A percentile compares a stretch with the other conserved stretches of the same genome.
phyloP scores from a whole-genome alignment of 1,140 invertebrate genomes.

The Drosophila aff. region DNA sequence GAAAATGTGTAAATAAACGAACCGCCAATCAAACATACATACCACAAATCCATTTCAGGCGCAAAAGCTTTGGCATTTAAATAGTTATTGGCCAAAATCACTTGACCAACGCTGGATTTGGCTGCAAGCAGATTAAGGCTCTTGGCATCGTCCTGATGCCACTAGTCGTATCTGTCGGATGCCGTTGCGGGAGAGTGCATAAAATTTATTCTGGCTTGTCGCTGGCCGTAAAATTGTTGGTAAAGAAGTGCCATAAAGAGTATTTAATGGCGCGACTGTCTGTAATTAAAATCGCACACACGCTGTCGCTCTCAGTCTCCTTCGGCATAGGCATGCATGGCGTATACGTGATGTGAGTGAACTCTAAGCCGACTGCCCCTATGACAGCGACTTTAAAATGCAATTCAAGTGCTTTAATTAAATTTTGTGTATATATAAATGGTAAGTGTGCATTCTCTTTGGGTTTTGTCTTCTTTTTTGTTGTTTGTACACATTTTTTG shows the following conservation, averaged over 20 bases:
- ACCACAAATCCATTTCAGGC: constrained; percentile 1
- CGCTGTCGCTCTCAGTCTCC: constrained; percentile 25
- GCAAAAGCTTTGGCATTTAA: not conserved
- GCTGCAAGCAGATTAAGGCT: constrained; percentile 27
- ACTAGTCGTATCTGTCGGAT: constrained; percentile 25
- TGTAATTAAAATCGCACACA: constrained; percentile 74
- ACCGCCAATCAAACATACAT: not conserved
- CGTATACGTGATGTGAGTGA: constrained; percentile 73
- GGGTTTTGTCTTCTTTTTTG: not conserved
- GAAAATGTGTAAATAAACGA: constrained; percentile 8
- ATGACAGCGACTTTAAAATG: constrained; percentile 57
- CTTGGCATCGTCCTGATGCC: not conserved
- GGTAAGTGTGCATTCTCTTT: not conserved
- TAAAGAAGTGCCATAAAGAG: constrained; percentile 78
- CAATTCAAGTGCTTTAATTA: constrained; percentile 60
- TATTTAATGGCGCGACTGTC: constrained; percentile 74
- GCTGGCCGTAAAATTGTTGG: constrained; percentile 69
- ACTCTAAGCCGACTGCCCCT: constrained; percentile 41
- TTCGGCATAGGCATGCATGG: constrained; percentile 33
- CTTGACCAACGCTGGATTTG: constrained; percentile 20
- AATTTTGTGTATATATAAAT: constrained; percentile 19
- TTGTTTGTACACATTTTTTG: constrained; percentile 11
- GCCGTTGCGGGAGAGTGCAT: constrained; percentile 60
- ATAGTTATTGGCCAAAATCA: constrained; percentile 3
- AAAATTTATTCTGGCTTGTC: constrained; percentile 60